Evolutionary conservation across 2,888 invertebrate genomes (phyloP).

Genomic region (Amphipyra berbera): DNA sequence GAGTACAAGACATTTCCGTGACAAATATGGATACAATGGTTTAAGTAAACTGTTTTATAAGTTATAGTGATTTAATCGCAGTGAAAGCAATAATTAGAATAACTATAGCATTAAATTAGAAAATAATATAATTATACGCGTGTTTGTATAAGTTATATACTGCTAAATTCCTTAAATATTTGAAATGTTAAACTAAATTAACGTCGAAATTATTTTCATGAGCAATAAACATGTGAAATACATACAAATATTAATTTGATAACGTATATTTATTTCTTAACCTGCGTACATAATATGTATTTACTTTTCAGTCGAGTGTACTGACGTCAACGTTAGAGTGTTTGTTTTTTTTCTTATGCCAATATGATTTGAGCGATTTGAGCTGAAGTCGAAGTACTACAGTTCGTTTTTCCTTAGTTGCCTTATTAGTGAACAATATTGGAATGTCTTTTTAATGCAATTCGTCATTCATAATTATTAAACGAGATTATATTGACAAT

Average conservation of each 20-base stretch:
- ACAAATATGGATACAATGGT: constrained; percentile 25
- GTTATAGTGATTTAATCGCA: constrained; percentile 11
- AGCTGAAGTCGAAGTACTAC: constrained; percentile 1
- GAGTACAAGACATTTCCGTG: constrained; percentile 39
- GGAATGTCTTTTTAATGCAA: too few relatives aligned
- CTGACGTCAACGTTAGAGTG: constrained; percentile 44
- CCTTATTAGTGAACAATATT: too few relatives aligned
- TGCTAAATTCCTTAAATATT: not conserved
- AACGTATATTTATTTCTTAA: constrained; percentile 27
- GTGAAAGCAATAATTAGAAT: constrained; percentile 22
- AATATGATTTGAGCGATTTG: constrained; percentile 16
- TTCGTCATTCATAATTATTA: too few relatives aligned
- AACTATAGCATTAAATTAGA: constrained; percentile 12
- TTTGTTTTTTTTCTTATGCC: constrained; percentile 18
- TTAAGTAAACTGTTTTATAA: constrained; percentile 31
- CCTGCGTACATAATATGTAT: not conserved
- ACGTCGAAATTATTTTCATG: constrained; percentile 3
- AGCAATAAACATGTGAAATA: constrained; percentile 24
- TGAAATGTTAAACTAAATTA: constrained; percentile 14
- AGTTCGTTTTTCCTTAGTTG: too few relatives aligned
- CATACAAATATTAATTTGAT: constrained; percentile 9
- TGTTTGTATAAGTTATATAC: not conserved
- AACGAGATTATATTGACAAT: too few relatives aligned
- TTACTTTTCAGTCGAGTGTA: constrained; percentile 18
- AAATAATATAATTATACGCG: not conserved